Conservation (phyloP, 2,888 invertebrate species). For the Campoplex capitator region DNA sequence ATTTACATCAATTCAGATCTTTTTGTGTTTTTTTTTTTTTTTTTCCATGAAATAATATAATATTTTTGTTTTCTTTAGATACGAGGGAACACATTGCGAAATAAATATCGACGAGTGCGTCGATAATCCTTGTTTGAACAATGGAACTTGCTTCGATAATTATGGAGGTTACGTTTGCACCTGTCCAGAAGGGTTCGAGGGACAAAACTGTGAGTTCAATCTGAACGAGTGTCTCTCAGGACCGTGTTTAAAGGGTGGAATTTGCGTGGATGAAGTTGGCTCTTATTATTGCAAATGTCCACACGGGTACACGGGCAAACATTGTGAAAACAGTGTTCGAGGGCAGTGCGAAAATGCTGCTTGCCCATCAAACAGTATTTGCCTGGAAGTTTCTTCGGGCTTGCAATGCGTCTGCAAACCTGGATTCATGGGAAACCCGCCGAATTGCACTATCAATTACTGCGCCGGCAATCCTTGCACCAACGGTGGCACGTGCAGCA, state of each 20-base stretch:
- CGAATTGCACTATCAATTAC: slow-evolving; percentile 85
- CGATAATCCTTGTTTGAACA: slow-evolving; percentile 89
- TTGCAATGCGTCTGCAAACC: slow-evolving; percentile 88
- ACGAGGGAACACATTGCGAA: slow-evolving; percentile 90
- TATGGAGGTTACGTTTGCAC: slow-evolving; percentile 93
- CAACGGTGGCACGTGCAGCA: slow-evolving; percentile 90
- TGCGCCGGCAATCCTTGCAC: slow-evolving; percentile 91
- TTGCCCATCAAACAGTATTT: slow-evolving; percentile 90
- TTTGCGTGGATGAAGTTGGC: slow-evolving; percentile 87
- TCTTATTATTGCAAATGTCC: slow-evolving; percentile 87
- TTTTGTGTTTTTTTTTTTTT: slow-evolving; percentile 22
- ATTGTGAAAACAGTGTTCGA: slow-evolving; percentile 85
- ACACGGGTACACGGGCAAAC: slow-evolving; percentile 86
- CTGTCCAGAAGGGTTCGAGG: slow-evolving; percentile 92
- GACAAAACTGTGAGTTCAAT: slow-evolving; percentile 90
- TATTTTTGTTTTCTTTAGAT: slow-evolving; percentile 85
- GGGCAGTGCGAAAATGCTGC: slow-evolving; percentile 85
- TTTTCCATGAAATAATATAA: neutral
- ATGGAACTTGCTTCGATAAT: slow-evolving; percentile 92
- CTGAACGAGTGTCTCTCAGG: slow-evolving; percentile 87
- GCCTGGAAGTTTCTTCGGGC: slow-evolving; percentile 86
- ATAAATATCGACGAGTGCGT: slow-evolving; percentile 92
- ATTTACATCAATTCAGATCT: too few relatives aligned
- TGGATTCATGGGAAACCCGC: slow-evolving; percentile 85
- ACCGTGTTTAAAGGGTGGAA: slow-evolving; percentile 88